These are phyloP conservation scores for Onychomys leucogaster DNA, from an alignment of 2,797 vertebrate genomes.

Conservation along the genomic window DNA sequence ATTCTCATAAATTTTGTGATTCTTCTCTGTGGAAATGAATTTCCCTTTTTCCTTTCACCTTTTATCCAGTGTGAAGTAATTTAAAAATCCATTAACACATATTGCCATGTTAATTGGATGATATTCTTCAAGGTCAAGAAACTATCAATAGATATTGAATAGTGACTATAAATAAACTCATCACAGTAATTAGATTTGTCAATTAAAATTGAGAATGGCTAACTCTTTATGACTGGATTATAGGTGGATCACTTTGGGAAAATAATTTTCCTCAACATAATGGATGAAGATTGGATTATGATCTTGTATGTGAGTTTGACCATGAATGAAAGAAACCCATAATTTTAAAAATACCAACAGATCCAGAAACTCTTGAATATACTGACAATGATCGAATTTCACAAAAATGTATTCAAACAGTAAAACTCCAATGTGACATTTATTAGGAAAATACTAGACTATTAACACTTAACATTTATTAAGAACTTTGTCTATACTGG, in stretches of 20 bases:
- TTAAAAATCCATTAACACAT: conserved; percentile 83
- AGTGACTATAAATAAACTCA: conserved; percentile 82
- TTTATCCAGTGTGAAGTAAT: conserved; percentile 77
- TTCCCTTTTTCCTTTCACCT: conserved; percentile 71
- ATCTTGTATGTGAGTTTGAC: conserved; percentile 61
- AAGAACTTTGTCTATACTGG: neutral
- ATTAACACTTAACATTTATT: conserved; percentile 36
- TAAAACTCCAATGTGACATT: neutral
- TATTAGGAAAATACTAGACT: neutral
- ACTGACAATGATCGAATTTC: neutral
- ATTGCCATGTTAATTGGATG: conserved; percentile 81
- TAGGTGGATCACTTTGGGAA: conserved; percentile 76
- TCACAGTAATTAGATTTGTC: conserved; percentile 84
- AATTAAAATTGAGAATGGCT: conserved; percentile 78
- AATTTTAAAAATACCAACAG: neutral
- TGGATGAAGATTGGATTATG: conserved; percentile 65
- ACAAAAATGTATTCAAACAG: conserved; percentile 3
- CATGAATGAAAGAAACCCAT: conserved; percentile 20
- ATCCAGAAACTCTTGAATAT: conserved; percentile 24
- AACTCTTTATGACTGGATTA: conserved; percentile 80
- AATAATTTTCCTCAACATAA: conserved; percentile 77
- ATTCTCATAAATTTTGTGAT: conserved; percentile 16
- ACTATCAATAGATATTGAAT: conserved; percentile 85
- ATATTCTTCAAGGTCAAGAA: conserved; percentile 82
- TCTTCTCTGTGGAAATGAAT: conserved; percentile 69